A percentile compares a stretch with the other conserved stretches of the same genome.
Conservation (phyloP, 1,140 invertebrate genomes). For the Mya arenaria region DNA sequence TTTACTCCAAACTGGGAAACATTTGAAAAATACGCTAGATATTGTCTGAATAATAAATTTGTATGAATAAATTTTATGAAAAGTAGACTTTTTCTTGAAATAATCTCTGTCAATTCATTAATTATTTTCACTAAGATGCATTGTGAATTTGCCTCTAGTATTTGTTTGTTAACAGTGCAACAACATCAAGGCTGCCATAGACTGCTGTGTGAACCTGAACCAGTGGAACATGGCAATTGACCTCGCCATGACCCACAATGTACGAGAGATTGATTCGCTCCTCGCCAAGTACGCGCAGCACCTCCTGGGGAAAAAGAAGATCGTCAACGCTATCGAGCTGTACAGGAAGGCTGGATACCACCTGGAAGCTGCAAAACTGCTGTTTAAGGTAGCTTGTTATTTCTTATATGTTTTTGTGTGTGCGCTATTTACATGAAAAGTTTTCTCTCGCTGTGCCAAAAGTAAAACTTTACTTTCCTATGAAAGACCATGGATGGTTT, state of each 20-base stretch:
- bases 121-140: no score
- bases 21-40: no score
- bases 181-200: constrained; percentile 90
- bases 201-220: constrained; percentile 92
- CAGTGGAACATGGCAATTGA: constrained; percentile 95
- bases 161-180: constrained; percentile 83
- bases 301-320: constrained; percentile 89
- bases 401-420: background rate
- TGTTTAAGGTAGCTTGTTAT: constrained; percentile 82
- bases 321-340: constrained; percentile 92
- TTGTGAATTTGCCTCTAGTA: no score
- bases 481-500: background rate
- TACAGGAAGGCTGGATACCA: constrained; percentile 91
- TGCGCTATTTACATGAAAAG: no score
- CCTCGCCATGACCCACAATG: constrained; percentile 90
- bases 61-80: no score
- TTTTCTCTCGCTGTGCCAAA: background rate
- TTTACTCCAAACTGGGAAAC: no score
- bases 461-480: no score
- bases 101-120: no score
- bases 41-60: no score
- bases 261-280: constrained; percentile 90
- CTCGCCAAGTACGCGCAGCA: constrained; percentile 91
- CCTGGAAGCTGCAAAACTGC: constrained; percentile 86
- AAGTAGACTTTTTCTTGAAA: no score